Conservation (phyloP, 2,797 vertebrate genomes). For the Sarcophilus harrisii region DNA sequence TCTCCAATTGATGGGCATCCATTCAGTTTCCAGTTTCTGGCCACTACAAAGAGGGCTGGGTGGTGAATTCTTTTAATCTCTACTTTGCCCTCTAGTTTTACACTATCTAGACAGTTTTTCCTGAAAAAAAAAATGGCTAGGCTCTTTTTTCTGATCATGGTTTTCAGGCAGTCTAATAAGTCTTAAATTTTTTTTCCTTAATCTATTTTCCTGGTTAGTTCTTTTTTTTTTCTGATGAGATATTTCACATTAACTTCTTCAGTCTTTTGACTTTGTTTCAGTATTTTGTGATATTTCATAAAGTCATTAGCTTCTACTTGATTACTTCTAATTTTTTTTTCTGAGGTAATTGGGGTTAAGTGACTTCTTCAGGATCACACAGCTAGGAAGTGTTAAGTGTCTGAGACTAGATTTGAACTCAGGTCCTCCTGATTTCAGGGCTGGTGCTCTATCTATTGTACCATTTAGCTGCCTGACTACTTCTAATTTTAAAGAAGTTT, state of each 20-base stretch:
- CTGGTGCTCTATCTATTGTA: too few relatives aligned
- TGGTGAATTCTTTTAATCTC: background rate
- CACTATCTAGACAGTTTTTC: background rate
- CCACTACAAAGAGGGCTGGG: too few relatives aligned
- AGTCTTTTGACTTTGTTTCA: background rate
- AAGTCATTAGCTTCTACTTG: background rate
- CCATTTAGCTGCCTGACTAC: too few relatives aligned
- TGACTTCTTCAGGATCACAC: too few relatives aligned
- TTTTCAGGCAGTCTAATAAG: background rate
- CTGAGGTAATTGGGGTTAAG: too few relatives aligned
- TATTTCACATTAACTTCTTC: background rate
- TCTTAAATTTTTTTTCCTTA: background rate
- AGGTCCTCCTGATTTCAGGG: too few relatives aligned
- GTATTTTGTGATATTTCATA: background rate
- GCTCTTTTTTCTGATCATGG: background rate
- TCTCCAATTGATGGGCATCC: too few relatives aligned
- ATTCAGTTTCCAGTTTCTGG: too few relatives aligned
- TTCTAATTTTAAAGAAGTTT: background rate
- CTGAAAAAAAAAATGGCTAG: background rate
- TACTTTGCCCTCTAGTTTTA: background rate
- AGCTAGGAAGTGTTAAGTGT: too few relatives aligned
- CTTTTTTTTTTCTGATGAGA: background rate
- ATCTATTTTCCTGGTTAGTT: background rate
- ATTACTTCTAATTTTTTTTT: background rate
- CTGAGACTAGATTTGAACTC: too few relatives aligned